These are phyloP conservation scores for Talpa occidentalis DNA, from an alignment of 2,113 vertebrate genomes.

Conservation along the genomic window DNA sequence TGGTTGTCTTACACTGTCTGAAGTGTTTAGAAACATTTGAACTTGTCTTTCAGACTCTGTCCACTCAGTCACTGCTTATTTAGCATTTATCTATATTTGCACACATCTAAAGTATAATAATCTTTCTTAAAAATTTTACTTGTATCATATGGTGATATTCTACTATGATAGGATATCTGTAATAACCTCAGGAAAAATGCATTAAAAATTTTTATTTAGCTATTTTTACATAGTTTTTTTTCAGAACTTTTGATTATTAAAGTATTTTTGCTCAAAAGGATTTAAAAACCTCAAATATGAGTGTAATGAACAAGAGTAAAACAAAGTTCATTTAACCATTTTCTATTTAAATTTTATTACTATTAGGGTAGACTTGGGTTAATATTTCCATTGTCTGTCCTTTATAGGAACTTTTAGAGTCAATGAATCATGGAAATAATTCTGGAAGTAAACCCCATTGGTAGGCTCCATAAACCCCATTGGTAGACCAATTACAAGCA, in stretches of 20 bases:
- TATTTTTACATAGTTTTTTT: slow-evolving; percentile 4
- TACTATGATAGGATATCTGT: background rate
- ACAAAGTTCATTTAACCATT: background rate
- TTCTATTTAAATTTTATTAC: slow-evolving; percentile 27
- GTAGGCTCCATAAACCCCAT: background rate
- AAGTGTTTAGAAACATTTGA: background rate
- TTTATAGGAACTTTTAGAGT: slow-evolving; percentile 22
- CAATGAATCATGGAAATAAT: background rate
- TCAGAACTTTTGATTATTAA: slow-evolving; percentile 2
- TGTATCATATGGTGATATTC: background rate
- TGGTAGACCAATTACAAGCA: no score
- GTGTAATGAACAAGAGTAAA: background rate
- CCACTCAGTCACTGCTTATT: background rate
- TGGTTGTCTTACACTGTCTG: background rate
- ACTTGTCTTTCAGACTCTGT: background rate
- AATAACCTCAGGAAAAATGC: background rate
- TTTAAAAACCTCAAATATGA: slow-evolving; percentile 4
- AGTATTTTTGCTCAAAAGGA: background rate
- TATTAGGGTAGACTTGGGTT: slow-evolving; percentile 6
- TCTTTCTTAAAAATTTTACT: background rate
- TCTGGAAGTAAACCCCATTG: slow-evolving; percentile 22
- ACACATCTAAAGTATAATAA: background rate
- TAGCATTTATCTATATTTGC: background rate
- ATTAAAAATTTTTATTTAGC: background rate
- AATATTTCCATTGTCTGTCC: background rate